Conservation (phyloP, 2,888 invertebrate species). For the Epiblema foenella region DNA sequence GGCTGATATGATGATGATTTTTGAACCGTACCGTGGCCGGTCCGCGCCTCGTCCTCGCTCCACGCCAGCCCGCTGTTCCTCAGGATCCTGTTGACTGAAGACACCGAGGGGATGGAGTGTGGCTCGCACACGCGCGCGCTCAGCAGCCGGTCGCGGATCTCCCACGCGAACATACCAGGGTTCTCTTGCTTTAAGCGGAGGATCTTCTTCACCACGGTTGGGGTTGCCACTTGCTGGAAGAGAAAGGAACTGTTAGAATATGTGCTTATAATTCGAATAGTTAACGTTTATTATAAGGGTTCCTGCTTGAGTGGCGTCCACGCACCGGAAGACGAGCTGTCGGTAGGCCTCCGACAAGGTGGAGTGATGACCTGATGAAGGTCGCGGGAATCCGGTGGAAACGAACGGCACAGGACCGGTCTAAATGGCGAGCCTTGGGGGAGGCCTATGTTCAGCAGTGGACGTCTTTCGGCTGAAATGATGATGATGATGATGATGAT, state of each 20-base stretch:
- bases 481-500: too few relatives aligned
- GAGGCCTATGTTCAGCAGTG: too few relatives aligned
- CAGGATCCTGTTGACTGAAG: slow-evolving; percentile 96
- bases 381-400: too few relatives aligned
- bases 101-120: slow-evolving; percentile 96
- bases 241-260: slow-evolving; percentile 29
- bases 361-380: too few relatives aligned
- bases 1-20: too few relatives aligned
- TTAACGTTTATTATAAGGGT: background rate
- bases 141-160: slow-evolving; percentile 95
- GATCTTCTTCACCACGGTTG: slow-evolving; percentile 97
- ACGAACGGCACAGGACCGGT: too few relatives aligned
- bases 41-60: slow-evolving; percentile 86
- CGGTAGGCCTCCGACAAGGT: too few relatives aligned
- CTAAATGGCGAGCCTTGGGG: too few relatives aligned
- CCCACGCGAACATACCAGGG: slow-evolving; percentile 98
- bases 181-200: slow-evolving; percentile 97
- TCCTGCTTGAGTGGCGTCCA: too few relatives aligned
- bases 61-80: slow-evolving; percentile 92
- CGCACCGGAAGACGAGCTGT: too few relatives aligned
- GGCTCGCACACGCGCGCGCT: slow-evolving; percentile 96
- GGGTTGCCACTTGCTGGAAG: slow-evolving; percentile 97
- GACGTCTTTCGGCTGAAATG: too few relatives aligned
- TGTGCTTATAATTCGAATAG: background rate
- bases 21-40: slow-evolving; percentile 64